Percentiles rank a stretch among this genome's conserved stretches.
Conservation (phyloP, 2,113 vertebrate species). For the Okapia johnstoni region DNA sequence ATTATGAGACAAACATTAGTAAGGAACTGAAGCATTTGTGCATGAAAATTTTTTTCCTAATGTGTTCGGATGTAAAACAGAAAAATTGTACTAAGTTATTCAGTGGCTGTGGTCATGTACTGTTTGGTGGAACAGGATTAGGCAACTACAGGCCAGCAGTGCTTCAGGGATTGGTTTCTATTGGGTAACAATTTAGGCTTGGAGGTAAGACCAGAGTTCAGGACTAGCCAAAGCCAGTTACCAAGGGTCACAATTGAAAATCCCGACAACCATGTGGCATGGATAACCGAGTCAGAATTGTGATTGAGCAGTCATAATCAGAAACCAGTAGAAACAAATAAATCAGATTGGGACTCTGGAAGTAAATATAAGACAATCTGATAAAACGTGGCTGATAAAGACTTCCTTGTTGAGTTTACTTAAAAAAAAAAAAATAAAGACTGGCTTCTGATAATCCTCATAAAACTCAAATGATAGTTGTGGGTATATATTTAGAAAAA, state of each 20-base stretch:
- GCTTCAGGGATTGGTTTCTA: fast-evolving
- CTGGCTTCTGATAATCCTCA: not conserved
- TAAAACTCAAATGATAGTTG: not conserved
- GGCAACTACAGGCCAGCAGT: fast-evolving
- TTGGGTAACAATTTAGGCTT: not conserved
- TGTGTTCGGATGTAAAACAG: not conserved
- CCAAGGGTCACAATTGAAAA: not conserved
- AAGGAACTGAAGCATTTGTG: not conserved
- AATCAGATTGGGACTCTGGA: not conserved
- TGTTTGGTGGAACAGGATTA: not conserved
- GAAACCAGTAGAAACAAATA: not conserved
- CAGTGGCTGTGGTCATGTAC: not conserved
- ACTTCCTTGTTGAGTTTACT: not conserved
- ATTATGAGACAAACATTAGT: conserved; percentile 29
- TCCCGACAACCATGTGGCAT: not conserved
- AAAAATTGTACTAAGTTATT: not conserved
- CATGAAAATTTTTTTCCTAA: not conserved
- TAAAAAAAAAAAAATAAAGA: not conserved
- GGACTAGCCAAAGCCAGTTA: not conserved
- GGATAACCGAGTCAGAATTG: not conserved
- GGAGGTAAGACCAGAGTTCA: not conserved
- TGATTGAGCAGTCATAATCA: not conserved
- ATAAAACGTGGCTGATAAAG: not conserved
- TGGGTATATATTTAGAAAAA: not conserved
- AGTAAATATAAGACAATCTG: not conserved